phyloP scores from a whole-genome alignment of 2,113 vertebrate genomes.

The Bubo scandiacus region DNA sequence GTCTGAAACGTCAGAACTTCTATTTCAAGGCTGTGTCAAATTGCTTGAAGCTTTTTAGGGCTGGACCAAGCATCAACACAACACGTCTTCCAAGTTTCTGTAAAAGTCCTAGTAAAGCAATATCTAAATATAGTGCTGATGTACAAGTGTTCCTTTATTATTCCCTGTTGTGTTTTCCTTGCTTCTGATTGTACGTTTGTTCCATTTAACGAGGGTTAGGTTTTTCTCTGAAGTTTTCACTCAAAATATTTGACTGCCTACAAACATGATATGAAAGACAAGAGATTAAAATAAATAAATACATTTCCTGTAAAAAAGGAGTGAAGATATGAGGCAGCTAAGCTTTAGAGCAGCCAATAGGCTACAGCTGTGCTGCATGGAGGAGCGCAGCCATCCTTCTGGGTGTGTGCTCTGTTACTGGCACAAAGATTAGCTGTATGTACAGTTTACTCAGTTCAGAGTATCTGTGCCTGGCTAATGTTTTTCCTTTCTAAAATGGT shows the following conservation, averaged over 20 bases:
- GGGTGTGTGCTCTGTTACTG: conserved; percentile 20
- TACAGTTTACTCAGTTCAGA: neutral
- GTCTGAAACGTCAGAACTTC: neutral
- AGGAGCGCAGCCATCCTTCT: neutral
- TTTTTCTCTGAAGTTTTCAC: conserved; percentile 17
- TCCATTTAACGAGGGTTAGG: neutral
- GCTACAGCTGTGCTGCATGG: neutral
- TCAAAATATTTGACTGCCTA: conserved; percentile 26
- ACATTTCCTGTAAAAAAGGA: neutral
- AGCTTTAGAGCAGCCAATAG: neutral
- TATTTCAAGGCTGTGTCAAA: conserved; percentile 42
- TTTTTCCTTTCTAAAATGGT: neutral
- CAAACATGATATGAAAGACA: neutral
- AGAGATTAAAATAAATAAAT: conserved; percentile 21
- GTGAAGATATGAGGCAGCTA: neutral
- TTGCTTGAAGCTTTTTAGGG: conserved; percentile 50
- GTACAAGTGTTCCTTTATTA: conserved; percentile 48
- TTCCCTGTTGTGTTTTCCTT: neutral
- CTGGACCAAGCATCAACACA: conserved; percentile 47
- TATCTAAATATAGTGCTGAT: conserved; percentile 54
- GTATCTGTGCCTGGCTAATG: neutral
- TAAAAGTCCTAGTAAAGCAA: conserved; percentile 34
- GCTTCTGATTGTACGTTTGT: neutral
- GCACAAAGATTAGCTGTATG: neutral
- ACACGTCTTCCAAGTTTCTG: conserved; percentile 51